Evolutionary conservation across 1,140 invertebrate species (phyloP), one percentile per base, ranked within the genome.

Genomic region (Philotrypesis tridentata): DNA sequence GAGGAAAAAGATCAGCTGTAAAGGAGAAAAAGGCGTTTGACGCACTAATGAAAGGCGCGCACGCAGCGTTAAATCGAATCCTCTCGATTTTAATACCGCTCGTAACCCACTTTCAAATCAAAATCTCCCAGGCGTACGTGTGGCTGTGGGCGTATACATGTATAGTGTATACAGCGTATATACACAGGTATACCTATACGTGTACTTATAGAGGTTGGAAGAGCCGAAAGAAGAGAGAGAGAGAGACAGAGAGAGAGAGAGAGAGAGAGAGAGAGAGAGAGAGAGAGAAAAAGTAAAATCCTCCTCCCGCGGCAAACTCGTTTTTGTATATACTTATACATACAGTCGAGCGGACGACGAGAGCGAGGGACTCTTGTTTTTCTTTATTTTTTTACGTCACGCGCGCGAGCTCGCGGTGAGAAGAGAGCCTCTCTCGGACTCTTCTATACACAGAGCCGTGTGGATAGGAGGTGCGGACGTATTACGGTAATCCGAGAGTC

Each of bases 71-170:
- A 33, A 29, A 55, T 43, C 33, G 48, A 65, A n/a, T 65, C 68
- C 25, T 65, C 21, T 73, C 67, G 55, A 43, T 65, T 65, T 72
- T 73, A 73, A 61, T 43, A 73, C 31, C 40, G 48, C 33, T 33
- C 11, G 48, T 80, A 80, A 80, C 78, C 68, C 37, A 80, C 78
- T 80, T 80, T 80, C 70, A 43, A 80, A 60, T 73, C 60, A 73
- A 65, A 79, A 79, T 79, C 67, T 14, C n/a, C 68, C n/a, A 11
- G 2, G 55, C 55, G 4, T 37, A 3, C 9, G 33, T 37, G 9
- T 37, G 9, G 21, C 48, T 21, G 21, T 17, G 6, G 6, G 21
- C 21, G 21, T n/a, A n/a, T n/a, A n/a, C n/a, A n/a, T n/a, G n/a
- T n/a, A n/a, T n/a, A n/a, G n/a, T n/a, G n/a, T n/a, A n/a, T n/a